A percentile compares a stretch with the other conserved stretches of the same genome.
Conservation (phyloP, 1,140 invertebrate genomes). For the Calephelis virginiensis region DNA sequence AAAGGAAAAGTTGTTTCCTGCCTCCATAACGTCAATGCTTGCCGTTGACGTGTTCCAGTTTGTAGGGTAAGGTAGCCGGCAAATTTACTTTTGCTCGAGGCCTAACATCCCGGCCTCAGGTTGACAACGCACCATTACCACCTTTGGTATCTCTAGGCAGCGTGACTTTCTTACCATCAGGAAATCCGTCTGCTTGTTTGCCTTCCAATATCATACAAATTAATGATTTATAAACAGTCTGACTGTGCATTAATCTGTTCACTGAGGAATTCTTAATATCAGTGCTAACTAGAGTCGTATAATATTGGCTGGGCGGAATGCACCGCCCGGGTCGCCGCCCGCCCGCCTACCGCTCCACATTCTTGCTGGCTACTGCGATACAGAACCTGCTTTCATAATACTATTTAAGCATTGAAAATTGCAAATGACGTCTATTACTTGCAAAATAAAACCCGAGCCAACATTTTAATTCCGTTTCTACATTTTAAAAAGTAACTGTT, state of each 20-base stretch:
- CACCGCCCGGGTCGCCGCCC: constrained; percentile 31
- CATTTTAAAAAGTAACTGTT: no score
- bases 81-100: no score
- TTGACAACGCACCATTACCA: no score
- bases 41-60: no score
- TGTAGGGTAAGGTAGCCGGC: no score
- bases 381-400: constrained; percentile 8
- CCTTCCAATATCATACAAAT: no score
- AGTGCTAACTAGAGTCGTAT: constrained; percentile 75
- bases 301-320: constrained; percentile 61
- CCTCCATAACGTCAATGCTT: no score
- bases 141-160: no score
- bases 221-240: not conserved
- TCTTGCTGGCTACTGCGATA: constrained; percentile 9
- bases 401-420: constrained; percentile 5
- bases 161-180: no score
- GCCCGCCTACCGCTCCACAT: constrained; percentile 24
- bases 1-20: no score
- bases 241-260: constrained; percentile 41
- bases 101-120: no score
- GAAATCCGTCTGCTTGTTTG: no score
- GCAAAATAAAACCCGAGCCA: not conserved
- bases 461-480: not conserved
- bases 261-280: constrained; percentile 75
- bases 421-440: not conserved